Evolutionary conservation across 2,113 vertebrate genomes (phyloP).

Genomic region (Orycteropus afer): DNA sequence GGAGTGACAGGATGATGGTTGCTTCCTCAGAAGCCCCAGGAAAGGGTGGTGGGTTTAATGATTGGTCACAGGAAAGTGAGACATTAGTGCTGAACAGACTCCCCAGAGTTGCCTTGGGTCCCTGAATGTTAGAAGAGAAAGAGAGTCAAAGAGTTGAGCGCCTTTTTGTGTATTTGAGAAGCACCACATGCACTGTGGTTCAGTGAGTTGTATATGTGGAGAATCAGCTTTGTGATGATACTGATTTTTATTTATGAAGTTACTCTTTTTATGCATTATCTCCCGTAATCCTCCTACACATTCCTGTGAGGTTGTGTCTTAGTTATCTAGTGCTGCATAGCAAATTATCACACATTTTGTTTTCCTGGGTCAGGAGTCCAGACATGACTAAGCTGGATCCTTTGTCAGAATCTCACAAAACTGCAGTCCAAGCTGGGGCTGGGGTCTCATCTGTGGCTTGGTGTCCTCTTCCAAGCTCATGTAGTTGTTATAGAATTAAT

Average conservation of each 20-base stretch:
- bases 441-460: background rate
- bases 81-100: background rate
- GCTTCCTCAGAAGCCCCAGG: background rate
- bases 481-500: background rate
- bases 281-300: background rate
- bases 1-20: background rate
- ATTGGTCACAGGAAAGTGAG: background rate
- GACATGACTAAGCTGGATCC: no score
- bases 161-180: no score
- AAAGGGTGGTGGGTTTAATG: no score
- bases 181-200: no score
- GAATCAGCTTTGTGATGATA: no score
- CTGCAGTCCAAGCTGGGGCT: background rate
- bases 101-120: background rate
- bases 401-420: background rate
- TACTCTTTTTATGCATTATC: background rate
- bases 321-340: background rate
- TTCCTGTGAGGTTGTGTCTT: background rate
- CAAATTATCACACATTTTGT: background rate
- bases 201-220: background rate
- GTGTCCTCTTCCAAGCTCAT: background rate
- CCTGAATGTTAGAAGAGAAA: background rate
- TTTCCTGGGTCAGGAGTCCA: background rate
- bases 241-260: no score
- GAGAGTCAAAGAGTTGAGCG: background rate